Conservation (phyloP, 1,140 invertebrate genomes). For the Cecropterus lyciades region DNA sequence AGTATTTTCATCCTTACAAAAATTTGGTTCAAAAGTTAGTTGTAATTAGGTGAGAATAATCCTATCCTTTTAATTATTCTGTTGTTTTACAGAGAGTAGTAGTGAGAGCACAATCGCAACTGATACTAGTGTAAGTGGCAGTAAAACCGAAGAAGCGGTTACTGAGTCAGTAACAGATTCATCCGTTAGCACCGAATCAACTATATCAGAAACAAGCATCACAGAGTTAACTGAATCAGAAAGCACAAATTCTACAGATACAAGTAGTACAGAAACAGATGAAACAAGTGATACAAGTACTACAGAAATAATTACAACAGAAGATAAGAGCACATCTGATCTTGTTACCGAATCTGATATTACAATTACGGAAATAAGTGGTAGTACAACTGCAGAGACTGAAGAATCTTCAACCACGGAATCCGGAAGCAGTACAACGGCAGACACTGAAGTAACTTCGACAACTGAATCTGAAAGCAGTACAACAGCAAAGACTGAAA, state of each 20-base stretch:
- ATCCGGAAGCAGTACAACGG: background rate
- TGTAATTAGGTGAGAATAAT: too few relatives aligned
- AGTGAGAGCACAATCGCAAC: background rate
- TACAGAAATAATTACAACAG: slow-evolving; percentile 10
- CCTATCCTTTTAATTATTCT: too few relatives aligned
- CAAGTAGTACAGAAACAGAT: slow-evolving; percentile 30
- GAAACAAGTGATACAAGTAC: too few relatives aligned
- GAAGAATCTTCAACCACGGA: slow-evolving; percentile 3
- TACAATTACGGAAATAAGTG: background rate
- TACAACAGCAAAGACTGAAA: slow-evolving; percentile 2
- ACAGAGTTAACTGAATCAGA: slow-evolving; percentile 3
- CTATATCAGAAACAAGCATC: background rate
- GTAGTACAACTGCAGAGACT: background rate
- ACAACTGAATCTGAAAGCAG: background rate
- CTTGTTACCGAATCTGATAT: too few relatives aligned
- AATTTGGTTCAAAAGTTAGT: too few relatives aligned
- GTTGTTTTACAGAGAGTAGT: background rate
- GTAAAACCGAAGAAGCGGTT: background rate
- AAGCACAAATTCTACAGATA: slow-evolving; percentile 31
- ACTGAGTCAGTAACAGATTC: background rate
- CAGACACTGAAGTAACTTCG: slow-evolving; percentile 6
- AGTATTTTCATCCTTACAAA: too few relatives aligned
- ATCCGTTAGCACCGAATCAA: slow-evolving; percentile 20
- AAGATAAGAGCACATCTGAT: slow-evolving; percentile 1
- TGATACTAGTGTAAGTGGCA: background rate